Conservation (phyloP, 2,797 vertebrate genomes). For the Anableps anableps region DNA sequence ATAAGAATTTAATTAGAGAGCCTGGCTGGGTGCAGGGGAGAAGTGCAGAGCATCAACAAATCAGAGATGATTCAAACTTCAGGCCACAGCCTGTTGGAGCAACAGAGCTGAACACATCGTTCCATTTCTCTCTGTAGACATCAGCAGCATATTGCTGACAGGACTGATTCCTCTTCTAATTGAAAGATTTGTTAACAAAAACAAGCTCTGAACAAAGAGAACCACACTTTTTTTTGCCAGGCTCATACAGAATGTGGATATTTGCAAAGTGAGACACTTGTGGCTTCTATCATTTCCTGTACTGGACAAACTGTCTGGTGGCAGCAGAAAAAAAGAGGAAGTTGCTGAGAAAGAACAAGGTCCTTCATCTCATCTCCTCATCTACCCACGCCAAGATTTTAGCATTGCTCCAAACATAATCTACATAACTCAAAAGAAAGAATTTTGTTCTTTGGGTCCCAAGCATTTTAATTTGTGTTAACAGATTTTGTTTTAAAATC, state of each 20-base stretch:
- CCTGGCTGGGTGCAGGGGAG: slow-evolving; percentile 27
- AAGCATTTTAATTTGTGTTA: neutral
- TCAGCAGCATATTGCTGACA: neutral
- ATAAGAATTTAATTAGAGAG: slow-evolving; percentile 74
- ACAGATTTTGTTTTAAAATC: too few relatives aligned
- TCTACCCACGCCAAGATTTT: neutral
- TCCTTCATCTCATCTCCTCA: slow-evolving; percentile 18
- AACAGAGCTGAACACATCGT: neutral
- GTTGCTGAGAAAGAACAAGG: slow-evolving; percentile 1
- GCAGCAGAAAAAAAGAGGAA: too few relatives aligned
- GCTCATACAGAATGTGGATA: slow-evolving; percentile 23
- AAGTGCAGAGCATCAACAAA: slow-evolving; percentile 48
- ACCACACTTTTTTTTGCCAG: slow-evolving; percentile 16
- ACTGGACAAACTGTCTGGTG: slow-evolving; percentile 16
- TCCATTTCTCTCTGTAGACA: neutral
- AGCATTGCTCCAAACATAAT: neutral
- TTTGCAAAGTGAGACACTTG: neutral
- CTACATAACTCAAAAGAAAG: neutral
- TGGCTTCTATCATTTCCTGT: slow-evolving; percentile 12
- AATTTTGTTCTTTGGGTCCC: neutral
- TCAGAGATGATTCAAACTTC: slow-evolving; percentile 38
- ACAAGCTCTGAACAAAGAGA: neutral
- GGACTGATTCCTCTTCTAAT: too few relatives aligned
- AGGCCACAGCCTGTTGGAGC: neutral
- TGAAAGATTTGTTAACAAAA: too few relatives aligned